Percentiles rank a stretch among this genome's conserved stretches.
phyloP scores from a whole-genome alignment of 1,140 invertebrate genomes.

The Camponotus pennsylvanicus region DNA sequence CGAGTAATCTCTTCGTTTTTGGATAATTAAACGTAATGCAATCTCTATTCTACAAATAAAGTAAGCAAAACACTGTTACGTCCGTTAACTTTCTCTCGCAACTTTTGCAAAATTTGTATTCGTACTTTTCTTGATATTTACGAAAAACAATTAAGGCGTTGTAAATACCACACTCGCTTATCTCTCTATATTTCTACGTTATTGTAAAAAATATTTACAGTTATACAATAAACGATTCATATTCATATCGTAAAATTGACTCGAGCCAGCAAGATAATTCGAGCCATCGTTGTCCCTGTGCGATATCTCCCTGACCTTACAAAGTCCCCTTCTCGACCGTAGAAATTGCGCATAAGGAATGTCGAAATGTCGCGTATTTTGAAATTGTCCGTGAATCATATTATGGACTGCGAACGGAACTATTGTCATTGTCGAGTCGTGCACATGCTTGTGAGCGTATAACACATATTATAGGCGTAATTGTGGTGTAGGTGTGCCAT shows the following conservation, averaged over 20 bases:
- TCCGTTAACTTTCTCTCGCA: neutral
- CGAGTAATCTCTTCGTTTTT: neutral
- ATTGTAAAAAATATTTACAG: neutral
- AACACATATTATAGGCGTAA: constrained; percentile 32
- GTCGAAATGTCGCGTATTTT: constrained; percentile 81
- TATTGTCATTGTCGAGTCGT: constrained; percentile 34
- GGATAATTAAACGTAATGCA: neutral
- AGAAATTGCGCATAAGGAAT: constrained; percentile 79
- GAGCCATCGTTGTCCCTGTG: constrained; percentile 19
- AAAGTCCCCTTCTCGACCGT: constrained; percentile 67
- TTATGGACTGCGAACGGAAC: constrained; percentile 76
- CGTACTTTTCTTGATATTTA: neutral
- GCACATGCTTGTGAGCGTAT: too few species aligned
- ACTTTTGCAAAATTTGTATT: constrained; percentile 20
- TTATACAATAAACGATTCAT: neutral
- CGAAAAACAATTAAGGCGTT: neutral
- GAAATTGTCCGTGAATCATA: constrained; percentile 82
- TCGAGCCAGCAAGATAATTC: neutral
- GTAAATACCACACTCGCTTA: neutral
- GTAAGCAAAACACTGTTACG: neutral
- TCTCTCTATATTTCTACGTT: neutral
- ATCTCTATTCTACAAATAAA: neutral
- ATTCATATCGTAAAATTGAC: constrained; percentile 15
- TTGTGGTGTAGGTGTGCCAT: constrained; percentile 49
- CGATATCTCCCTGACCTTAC: constrained; percentile 84